These are phyloP conservation scores for Istiophorus platypterus DNA, from an alignment of 2,113 vertebrate genomes.

Conservation along the genomic window DNA sequence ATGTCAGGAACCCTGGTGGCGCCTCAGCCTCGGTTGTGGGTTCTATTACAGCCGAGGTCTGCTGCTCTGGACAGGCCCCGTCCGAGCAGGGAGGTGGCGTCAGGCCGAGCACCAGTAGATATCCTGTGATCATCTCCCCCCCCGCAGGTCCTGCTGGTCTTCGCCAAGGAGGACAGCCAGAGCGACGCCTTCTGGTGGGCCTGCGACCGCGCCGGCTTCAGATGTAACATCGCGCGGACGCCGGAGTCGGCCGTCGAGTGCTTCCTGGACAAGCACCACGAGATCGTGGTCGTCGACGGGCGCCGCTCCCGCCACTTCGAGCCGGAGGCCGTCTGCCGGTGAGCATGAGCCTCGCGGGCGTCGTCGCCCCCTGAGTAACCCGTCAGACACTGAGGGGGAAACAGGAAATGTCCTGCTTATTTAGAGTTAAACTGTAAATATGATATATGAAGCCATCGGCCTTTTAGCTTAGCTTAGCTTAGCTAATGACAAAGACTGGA, in stretches of 20 bases:
- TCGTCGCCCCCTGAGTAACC: no score
- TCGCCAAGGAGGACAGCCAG: conserved; percentile 95
- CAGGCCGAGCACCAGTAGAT: background rate
- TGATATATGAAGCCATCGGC: no score
- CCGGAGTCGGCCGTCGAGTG: conserved; percentile 93
- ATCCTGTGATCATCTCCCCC: conserved; percentile 16
- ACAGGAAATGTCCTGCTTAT: no score
- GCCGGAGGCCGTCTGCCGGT: conserved; percentile 93
- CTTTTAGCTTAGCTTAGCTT: background rate
- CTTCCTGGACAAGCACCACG: conserved; percentile 95
- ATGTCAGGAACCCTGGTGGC: conserved; percentile 1
- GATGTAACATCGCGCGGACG: conserved; percentile 91
- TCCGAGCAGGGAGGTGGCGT: background rate
- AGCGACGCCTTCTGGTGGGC: conserved; percentile 98
- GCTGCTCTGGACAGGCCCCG: conserved; percentile 27
- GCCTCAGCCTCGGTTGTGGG: background rate
- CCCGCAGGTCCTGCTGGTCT: conserved; percentile 93
- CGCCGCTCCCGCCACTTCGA: conserved; percentile 90
- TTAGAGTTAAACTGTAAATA: no score
- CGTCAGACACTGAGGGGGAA: no score
- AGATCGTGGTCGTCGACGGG: conserved; percentile 94
- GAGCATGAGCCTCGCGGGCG: conserved; percentile 45
- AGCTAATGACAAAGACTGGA: background rate
- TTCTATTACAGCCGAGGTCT: conserved; percentile 1
- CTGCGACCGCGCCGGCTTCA: conserved; percentile 93